Evolutionary conservation across 2,113 vertebrate genomes (phyloP).

Genomic region (Salvelinus sp.): DNA sequence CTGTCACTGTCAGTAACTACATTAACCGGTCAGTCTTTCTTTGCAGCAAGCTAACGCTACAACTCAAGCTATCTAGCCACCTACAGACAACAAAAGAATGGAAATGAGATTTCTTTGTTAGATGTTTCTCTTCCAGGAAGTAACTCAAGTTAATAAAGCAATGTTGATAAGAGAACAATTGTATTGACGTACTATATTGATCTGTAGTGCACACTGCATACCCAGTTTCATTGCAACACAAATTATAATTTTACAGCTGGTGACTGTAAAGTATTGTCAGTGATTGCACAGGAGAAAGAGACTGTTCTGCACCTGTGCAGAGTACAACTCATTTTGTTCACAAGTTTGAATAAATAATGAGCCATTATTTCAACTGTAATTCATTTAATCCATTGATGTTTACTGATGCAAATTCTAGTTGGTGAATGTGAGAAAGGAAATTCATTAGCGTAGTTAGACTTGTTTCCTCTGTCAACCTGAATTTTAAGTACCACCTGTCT

Average conservation of each 20-base stretch:
- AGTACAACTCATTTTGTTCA: neutral
- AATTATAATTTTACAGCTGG: neutral
- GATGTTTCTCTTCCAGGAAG: neutral
- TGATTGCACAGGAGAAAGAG: neutral
- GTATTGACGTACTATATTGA: neutral
- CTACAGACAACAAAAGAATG: neutral
- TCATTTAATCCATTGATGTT: neutral
- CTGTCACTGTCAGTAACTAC: neutral
- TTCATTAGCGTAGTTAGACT: too few species aligned
- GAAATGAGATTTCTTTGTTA: neutral
- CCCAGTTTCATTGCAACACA: too few species aligned
- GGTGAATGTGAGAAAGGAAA: neutral
- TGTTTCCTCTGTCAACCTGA: neutral
- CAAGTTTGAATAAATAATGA: neutral
- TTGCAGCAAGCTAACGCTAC: neutral
- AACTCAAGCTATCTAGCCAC: neutral
- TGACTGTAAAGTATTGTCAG: neutral
- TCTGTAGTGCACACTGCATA: too few species aligned
- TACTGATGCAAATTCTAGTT: neutral
- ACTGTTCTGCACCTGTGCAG: neutral
- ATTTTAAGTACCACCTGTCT: constrained; percentile 16
- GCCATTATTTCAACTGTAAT: neutral
- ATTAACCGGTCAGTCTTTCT: too few species aligned
- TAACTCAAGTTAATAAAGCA: neutral
- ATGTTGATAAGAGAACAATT: neutral